Base-by-base conservation (phyloP, 2,888 invertebrate species). In the Sinelater perroti region DNA sequence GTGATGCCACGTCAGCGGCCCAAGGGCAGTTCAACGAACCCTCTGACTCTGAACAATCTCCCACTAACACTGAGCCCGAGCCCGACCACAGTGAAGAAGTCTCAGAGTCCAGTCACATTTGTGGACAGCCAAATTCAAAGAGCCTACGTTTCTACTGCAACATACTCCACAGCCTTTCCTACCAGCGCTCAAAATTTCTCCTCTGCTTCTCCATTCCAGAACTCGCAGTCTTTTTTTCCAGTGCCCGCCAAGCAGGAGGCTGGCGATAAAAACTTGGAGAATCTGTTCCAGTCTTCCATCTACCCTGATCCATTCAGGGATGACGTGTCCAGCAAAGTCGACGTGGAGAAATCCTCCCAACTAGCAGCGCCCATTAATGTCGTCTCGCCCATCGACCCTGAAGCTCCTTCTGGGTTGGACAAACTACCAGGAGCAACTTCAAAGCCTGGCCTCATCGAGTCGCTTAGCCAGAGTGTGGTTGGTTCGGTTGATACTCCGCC, bases 1-100 rank as follows among this genome's bases (percentile, higher is more conserved):
- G 91, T 93, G 16, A 89, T 89, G 46, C 93, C 93, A 2, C 80
- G 93, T 46, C 91, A 92, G 74, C 81, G 93, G 65, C 93, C 93
- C 6, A 92, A 92, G 74, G 89, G 87, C 21, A 81, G 76, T 60
- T 77, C 79, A 3, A 77, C 81, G 49, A 73, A 75, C 24, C 79
- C 78, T 0, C 61, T 79, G 42, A 77, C 69, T 47, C 67, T 79
- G 18, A 74, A 78, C 66, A 77, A 80, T 42, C 72, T 84, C 44
- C 82, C 82, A 4, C 67, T 84, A 24, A 82, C 81, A 1, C 67
- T 84, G 42, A 83, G 82, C 56, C 82, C 83, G 26, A 83, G 83
- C 73, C 84, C 84, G 14, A 81, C 80, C 47, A 72, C 73, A 30
- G 70, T 70, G 20, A 78, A 77, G 66, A 78, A 77, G 65, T 74